Conservation (phyloP, 2,888 invertebrate genomes). For the Lasioglossum calceatum region DNA sequence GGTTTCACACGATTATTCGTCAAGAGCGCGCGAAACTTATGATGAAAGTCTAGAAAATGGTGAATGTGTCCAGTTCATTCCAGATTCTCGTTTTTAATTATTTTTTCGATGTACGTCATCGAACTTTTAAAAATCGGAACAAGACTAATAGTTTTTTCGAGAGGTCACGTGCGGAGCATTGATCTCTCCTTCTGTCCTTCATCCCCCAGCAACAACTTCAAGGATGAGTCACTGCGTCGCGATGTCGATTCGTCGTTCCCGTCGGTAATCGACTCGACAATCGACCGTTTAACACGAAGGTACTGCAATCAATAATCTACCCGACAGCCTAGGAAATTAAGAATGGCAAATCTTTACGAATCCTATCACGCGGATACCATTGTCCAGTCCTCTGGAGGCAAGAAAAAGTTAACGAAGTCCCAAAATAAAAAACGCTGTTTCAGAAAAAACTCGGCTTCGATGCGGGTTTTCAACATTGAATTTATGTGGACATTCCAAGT, state of each 20-base stretch:
- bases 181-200: constrained; percentile 40
- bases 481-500: neutral
- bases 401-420: neutral
- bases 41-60: neutral
- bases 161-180: constrained; percentile 43
- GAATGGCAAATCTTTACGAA: neutral
- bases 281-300: constrained; percentile 26
- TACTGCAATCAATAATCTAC: constrained; percentile 30
- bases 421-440: neutral
- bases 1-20: neutral
- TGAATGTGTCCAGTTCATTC: neutral
- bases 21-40: too few species aligned
- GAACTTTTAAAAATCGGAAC: neutral
- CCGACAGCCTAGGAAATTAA: constrained; percentile 15
- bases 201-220: constrained; percentile 31
- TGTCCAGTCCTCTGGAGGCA: neutral
- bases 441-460: neutral
- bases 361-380: neutral
- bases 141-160: constrained; percentile 27
- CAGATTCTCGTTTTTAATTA: rapidly evolving
- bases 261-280: constrained; percentile 37
- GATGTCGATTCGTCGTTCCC: constrained; percentile 43
- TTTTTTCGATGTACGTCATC: neutral
- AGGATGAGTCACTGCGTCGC: constrained; percentile 57
- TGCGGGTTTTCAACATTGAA: neutral